Conservation (phyloP, 2,888 invertebrate genomes). For the Deilephila elpenor region DNA sequence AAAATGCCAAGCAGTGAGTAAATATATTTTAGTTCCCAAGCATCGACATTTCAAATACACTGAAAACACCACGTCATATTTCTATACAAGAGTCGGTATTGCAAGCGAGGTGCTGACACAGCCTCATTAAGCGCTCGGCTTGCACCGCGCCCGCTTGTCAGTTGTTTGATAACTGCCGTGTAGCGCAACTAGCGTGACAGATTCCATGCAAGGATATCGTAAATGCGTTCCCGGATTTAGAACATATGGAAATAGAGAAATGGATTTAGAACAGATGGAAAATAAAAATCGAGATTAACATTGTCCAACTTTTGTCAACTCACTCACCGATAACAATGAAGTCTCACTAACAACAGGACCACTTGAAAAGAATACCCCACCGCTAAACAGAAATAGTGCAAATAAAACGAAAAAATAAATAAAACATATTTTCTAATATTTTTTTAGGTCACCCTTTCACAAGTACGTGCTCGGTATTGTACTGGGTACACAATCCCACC, state of each 20-base stretch:
- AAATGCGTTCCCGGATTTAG: not conserved
- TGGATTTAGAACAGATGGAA: no score
- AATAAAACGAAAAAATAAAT: not conserved
- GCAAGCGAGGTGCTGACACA: slow-evolving; percentile 10
- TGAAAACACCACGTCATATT: not conserved
- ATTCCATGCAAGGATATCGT: no score
- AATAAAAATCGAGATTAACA: no score
- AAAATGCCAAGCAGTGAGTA: no score
- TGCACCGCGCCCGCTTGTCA: not conserved
- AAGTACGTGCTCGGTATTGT: slow-evolving; percentile 10
- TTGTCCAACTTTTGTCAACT: no score
- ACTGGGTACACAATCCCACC: slow-evolving; percentile 13
- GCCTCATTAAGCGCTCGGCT: slow-evolving; percentile 20
- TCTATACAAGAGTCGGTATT: slow-evolving; percentile 14
- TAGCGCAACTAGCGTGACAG: not conserved
- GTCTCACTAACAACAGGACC: not conserved
- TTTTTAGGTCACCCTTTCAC: slow-evolving; percentile 11
- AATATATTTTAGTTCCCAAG: not conserved
- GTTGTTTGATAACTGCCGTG: not conserved
- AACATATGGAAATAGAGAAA: not conserved
- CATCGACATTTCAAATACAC: not conserved
- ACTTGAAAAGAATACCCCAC: not conserved
- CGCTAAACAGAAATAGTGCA: not conserved
- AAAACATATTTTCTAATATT: slow-evolving; percentile 1
- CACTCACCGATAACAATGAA: no score